Base-by-base conservation (phyloP, 2,888 invertebrate genomes). In the Meliscaeva auricollis region DNA sequence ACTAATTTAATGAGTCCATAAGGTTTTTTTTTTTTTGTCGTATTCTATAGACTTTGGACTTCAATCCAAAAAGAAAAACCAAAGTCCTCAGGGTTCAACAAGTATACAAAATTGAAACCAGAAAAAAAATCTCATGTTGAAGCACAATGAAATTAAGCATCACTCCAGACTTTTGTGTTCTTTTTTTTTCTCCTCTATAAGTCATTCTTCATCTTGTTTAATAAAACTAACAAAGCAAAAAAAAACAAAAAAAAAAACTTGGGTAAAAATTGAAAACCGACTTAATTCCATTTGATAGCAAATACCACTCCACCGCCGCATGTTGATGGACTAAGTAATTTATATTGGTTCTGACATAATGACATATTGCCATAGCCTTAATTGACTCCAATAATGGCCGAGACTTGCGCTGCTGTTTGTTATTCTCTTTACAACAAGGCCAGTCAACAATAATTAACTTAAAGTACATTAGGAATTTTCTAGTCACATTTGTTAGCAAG, bases 271-370 rank as follows among this genome's bases (percentile, higher is more conserved):
- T 9, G 4, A 11, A 7, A 62, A 44, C 22, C 44, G 5, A 46
- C 46, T 32, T 64, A 17, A 46, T 64, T 46, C 17, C 30, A 41
- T 44, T 60, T 60, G 26, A 60, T 44, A 38, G 20, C 26, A 44
- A 22, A 22, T 30, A 62, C 44, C 11, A 30, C 9, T n/a, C 30
- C 15, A 13, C 9, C 38, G 6, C 35, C 35, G 11, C 38, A 38
- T 38, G 26, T 44, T 17, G 26, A 6, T 26, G 44, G 30, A 13
- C 64, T 32, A 64, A 64, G 66, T 50, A 48, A 35, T 50, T 66
- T 50, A 22, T 66, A 66, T 66, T 66, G 35, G 17, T 22, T 66
- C 66, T 66, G 66, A 66, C 66, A 66, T 66, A 66, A 66, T 66
- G 66, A 66, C 48, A 50, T 66, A 66, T 66, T 50, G 50, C 66